Percentiles rank a stretch among this genome's conserved stretches.
These are phyloP conservation scores for Ciconia nigra DNA, from an alignment of 2,797 vertebrate species.

Conservation along the genomic window DNA sequence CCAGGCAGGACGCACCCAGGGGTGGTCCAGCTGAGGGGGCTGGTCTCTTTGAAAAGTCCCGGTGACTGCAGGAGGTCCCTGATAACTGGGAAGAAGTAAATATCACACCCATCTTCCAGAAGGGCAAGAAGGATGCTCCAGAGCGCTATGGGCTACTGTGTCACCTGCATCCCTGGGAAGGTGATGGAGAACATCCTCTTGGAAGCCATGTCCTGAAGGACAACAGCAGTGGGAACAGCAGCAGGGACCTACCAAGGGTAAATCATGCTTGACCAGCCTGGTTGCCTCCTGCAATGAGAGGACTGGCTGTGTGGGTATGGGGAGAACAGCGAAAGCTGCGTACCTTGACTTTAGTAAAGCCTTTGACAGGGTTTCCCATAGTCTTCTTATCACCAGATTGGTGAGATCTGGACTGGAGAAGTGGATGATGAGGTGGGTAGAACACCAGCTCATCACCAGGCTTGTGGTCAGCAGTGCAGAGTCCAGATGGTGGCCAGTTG, in stretches of 20 bases:
- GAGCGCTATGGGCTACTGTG: background rate
- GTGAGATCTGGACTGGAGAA: background rate
- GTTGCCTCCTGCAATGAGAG: background rate
- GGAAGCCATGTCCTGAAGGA: background rate
- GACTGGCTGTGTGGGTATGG: background rate
- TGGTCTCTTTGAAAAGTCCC: background rate
- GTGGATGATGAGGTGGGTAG: background rate
- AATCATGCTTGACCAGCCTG: background rate
- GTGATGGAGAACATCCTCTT: background rate
- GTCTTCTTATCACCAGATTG: accelerated
- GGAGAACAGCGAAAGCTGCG: background rate
- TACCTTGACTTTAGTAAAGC: background rate
- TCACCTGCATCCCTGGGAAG: background rate
- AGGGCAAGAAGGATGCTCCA: background rate
- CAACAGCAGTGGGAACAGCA: background rate
- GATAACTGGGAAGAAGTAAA: background rate
- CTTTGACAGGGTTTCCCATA: background rate
- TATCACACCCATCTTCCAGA: background rate
- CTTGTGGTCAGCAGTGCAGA: background rate
- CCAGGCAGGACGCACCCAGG: accelerated
- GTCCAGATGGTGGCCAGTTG: background rate
- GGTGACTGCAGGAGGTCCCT: background rate
- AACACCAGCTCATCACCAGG: background rate
- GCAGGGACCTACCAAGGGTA: background rate
- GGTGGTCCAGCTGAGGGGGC: background rate